Percentiles rank a stretch among this genome's conserved stretches.
Conservation (phyloP, 2,797 vertebrate genomes). For the Danio kyathit region DNA sequence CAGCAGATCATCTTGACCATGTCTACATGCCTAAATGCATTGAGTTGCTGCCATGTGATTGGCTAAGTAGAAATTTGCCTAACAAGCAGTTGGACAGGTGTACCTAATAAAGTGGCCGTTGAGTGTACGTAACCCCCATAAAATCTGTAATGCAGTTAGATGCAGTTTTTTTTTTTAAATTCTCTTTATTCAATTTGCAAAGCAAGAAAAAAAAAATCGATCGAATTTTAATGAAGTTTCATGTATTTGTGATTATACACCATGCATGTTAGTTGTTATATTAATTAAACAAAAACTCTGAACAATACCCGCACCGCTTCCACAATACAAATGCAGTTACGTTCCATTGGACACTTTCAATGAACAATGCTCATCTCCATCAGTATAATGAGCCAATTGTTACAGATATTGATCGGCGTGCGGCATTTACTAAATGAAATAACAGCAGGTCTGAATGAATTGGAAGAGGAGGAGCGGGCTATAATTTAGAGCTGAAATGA, state of each 20-base stretch:
- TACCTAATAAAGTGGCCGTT: no score
- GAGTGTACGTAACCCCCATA: no score
- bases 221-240: neutral
- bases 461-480: constrained; percentile 41
- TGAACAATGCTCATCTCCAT: constrained; percentile 53
- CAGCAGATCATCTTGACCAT: no score
- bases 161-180: no score
- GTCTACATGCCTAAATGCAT: no score
- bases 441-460: constrained; percentile 58
- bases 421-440: constrained; percentile 64
- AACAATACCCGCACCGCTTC: constrained; percentile 3
- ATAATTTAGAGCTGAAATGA: constrained; percentile 57
- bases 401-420: constrained; percentile 62
- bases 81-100: no score
- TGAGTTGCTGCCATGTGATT: no score
- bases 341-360: constrained; percentile 32
- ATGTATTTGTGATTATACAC: neutral
- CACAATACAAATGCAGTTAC: neutral
- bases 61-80: no score
- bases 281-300: constrained; percentile 16
- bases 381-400: constrained; percentile 55
- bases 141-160: no score
- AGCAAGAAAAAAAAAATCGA: neutral
- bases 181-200: neutral
- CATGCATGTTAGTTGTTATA: neutral